These are phyloP conservation scores for Heliconius ethilla DNA, from an alignment of 2,888 invertebrate genomes.

Conservation along the genomic window DNA sequence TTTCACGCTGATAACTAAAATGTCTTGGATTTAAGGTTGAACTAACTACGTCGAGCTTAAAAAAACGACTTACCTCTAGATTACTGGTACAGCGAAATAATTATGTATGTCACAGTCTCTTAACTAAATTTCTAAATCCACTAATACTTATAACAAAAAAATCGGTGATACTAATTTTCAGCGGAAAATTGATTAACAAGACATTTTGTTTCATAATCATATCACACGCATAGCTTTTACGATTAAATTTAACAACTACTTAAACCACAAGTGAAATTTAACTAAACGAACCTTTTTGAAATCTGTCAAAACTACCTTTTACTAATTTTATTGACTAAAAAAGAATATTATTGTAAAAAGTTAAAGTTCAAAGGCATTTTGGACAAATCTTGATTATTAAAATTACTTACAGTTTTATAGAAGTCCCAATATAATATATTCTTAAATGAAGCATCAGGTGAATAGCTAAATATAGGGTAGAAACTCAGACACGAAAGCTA, in stretches of 20 bases:
- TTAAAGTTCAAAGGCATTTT: background rate
- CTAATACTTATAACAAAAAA: background rate
- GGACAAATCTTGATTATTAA: background rate
- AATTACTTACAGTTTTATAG: background rate
- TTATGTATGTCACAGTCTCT: background rate
- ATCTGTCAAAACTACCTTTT: background rate
- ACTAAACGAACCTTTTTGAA: background rate
- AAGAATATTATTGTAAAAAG: background rate
- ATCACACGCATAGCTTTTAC: background rate
- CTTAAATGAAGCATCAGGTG: constrained; percentile 1
- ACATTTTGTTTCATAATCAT: background rate
- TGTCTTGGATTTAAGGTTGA: background rate
- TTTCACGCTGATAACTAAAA: background rate
- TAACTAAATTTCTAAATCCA: background rate
- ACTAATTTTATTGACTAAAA: background rate
- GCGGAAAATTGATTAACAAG: background rate
- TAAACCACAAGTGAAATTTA: background rate
- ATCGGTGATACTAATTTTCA: background rate
- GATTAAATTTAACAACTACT: background rate
- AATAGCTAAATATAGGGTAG: background rate
- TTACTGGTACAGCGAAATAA: background rate
- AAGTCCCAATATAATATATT: background rate
- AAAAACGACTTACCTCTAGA: background rate
- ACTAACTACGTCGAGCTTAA: background rate
- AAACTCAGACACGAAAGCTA: background rate